Evolutionary conservation across 2,888 invertebrate genomes (phyloP), one percentile per base, ranked within the genome.

Genomic region (Synergus laeviventris): DNA sequence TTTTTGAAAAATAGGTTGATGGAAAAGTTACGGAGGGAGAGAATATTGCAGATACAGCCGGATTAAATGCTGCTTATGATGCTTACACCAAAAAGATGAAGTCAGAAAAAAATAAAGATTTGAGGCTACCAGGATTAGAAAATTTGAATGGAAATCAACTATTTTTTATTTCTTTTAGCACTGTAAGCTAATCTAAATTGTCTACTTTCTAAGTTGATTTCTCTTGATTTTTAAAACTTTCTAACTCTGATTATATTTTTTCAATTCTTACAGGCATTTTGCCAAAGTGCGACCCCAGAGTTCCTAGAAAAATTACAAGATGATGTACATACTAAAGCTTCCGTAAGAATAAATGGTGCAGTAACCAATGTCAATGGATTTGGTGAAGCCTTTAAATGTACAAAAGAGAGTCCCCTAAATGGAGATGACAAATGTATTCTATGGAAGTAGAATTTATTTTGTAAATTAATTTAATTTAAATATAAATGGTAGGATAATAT

Each of bases 41-140:
- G 92, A 96, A 97, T 91, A 96, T 97, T 77, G 96, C 96, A 0
- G 97, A 97, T 91, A 96, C 96, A 91, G 96, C 96, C 78, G 96
- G 96, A 0, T 91, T 97, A 70, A 94, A 95, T 83, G 94, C 95
- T 60, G 95, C 96, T 0, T 94, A 94, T 84, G 89, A 91, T 85
- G 95, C 95, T 0, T 95, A 94, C 91, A 61, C 76, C 5, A 56
- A 54, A 31, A 77, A 78, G 74, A 70, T 80, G 7, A 66, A 77
- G 4, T 75, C 59, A 21, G 75, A 82, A 11, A n/a, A 36, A 49
- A 16, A 16, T 42, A 12, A 89, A 42, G 91, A 92, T 79, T 87
- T 87, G 56, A 85, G 92, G 75, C 91, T 94, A 81, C 95, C 95
- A 16, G 95, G 94, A 61, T 90, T 94, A 84, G 93, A 94, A 42